Evolutionary conservation across 2,113 vertebrate genomes (phyloP).

Genomic region (Dasyornis broadbenti): DNA sequence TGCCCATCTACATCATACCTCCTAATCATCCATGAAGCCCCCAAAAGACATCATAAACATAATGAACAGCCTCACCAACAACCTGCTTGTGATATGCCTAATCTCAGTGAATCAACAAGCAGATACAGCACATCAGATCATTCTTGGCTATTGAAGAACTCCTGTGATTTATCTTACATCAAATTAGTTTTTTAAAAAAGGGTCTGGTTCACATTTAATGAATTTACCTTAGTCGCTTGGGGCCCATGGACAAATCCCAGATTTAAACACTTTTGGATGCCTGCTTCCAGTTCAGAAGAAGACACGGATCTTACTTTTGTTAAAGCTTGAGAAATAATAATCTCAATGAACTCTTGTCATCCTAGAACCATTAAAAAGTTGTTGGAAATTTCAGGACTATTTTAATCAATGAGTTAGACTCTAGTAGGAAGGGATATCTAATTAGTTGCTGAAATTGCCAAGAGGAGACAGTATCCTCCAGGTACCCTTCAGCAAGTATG

Average conservation of each 20-base stretch:
- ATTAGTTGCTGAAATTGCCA: neutral
- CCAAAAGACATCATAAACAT: neutral
- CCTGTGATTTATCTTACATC: neutral
- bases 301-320: neutral
- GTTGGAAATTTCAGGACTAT: neutral
- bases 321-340: neutral
- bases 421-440: neutral
- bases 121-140: neutral
- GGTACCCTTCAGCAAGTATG: neutral
- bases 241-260: rapidly evolving
- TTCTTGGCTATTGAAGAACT: neutral
- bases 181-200: neutral
- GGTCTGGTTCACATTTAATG: neutral
- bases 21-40: neutral
- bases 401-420: neutral
- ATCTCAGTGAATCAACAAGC: neutral
- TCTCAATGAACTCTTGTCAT: neutral
- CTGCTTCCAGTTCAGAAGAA: neutral
- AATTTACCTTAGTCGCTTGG: neutral
- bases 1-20: neutral
- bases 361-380: neutral
- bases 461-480: neutral
- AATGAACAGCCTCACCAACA: neutral
- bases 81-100: neutral
- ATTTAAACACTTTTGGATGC: neutral